Conservation (phyloP, 1,140 invertebrate genomes). For the Neodiprion virginianus region DNA sequence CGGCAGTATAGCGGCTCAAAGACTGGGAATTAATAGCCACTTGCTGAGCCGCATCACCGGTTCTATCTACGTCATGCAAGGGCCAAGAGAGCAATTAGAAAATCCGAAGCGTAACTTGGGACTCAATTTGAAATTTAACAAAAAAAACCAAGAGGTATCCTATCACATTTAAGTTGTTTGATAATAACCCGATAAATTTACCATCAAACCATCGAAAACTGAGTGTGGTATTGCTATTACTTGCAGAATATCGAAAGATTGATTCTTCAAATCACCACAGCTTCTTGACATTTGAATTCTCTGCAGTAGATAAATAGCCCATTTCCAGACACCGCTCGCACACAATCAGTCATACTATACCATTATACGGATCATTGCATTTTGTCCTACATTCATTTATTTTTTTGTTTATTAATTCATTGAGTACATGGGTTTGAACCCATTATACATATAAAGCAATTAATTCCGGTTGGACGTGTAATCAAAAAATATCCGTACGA, state of each 20-base stretch:
- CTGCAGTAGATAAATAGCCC: no score
- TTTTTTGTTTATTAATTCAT: no score
- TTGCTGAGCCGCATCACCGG: conserved; percentile 86
- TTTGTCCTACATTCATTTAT: no score
- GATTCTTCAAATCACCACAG: no score
- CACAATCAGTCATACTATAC: no score
- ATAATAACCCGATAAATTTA: conserved; percentile 24
- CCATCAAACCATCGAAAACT: conserved; percentile 22
- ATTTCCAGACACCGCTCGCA: no score
- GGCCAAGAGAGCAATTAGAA: conserved; percentile 47
- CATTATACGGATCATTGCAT: no score
- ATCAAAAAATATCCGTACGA: no score
- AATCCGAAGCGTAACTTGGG: conserved; percentile 80
- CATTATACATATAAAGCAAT: no score
- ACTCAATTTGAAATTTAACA: conserved; percentile 90
- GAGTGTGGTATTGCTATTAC: conserved; percentile 23
- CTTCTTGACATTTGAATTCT: no score
- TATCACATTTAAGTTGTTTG: conserved; percentile 43
- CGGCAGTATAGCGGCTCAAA: conserved; percentile 55
- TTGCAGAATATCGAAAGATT: conserved; percentile 11
- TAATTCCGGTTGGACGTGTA: no score
- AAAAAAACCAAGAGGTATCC: conserved; percentile 72
- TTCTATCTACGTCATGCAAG: conserved; percentile 71
- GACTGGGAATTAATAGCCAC: conserved; percentile 70
- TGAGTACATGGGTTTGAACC: no score